These are phyloP conservation scores for Eledone cirrhosa DNA, from an alignment of 2,888 invertebrate genomes.

Conservation along the genomic window DNA sequence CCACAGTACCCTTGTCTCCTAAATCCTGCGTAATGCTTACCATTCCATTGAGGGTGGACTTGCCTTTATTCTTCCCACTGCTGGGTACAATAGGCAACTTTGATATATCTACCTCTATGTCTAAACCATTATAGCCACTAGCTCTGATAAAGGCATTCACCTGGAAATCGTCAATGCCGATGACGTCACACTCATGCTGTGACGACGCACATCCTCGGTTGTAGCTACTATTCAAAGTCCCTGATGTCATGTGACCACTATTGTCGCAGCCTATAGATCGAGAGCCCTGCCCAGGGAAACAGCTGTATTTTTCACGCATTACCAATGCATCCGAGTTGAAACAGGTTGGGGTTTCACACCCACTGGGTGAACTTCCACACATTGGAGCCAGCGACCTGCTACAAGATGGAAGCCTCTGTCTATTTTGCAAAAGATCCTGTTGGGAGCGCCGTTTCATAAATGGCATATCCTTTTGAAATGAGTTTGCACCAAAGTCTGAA, in stretches of 20 bases:
- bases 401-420: constrained; percentile 27
- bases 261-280: constrained; percentile 21
- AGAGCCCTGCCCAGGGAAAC: constrained; percentile 29
- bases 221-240: constrained; percentile 26
- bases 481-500: constrained; percentile 26
- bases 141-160: constrained; percentile 53
- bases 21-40: constrained; percentile 48
- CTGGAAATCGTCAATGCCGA: constrained; percentile 53
- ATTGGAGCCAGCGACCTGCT: constrained; percentile 27
- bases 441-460: constrained; percentile 27
- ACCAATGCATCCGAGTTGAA: constrained; percentile 25
- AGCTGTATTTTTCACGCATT: constrained; percentile 29
- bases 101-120: constrained; percentile 50
- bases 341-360: constrained; percentile 23
- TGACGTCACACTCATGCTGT: constrained; percentile 51
- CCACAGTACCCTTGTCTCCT: constrained; percentile 45
- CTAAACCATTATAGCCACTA: constrained; percentile 53
- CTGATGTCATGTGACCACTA: constrained; percentile 29
- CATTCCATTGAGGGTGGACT: constrained; percentile 32
- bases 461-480: constrained; percentile 28
- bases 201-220: constrained; percentile 37
- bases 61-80: constrained; percentile 1
- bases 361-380: constrained; percentile 24
- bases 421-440: constrained; percentile 27
- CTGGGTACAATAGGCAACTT: not conserved